Conservation (phyloP, 2,113 vertebrate species). For the Eurypyga helias region DNA sequence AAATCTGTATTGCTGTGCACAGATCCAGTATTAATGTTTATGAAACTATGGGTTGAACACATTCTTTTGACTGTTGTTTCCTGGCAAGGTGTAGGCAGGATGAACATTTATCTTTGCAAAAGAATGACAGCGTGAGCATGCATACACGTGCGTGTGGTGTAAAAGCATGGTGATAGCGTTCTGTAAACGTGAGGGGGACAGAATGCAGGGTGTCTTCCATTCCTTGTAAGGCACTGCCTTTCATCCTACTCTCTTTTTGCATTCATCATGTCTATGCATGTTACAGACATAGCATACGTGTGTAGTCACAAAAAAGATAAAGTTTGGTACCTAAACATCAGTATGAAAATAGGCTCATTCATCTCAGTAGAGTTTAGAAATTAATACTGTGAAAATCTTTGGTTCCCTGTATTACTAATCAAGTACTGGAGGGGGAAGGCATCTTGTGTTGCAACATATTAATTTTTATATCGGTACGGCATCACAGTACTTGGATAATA, state of each 20-base stretch:
- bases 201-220: not conserved
- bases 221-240: not conserved
- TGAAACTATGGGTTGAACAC: not conserved
- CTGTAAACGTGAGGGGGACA: not conserved
- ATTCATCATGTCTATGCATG: not conserved
- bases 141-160: fast-evolving
- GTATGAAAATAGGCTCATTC: not conserved
- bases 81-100: not conserved
- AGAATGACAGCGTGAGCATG: not conserved
- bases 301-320: not conserved
- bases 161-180: not conserved
- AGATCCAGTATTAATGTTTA: not conserved
- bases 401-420: not conserved
- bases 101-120: not conserved
- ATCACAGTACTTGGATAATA: not conserved
- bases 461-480: not conserved
- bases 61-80: not conserved
- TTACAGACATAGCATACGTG: fast-evolving
- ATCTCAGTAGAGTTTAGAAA: not conserved
- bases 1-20: not conserved
- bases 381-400: not conserved
- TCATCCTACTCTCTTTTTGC: not conserved
- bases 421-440: fast-evolving
- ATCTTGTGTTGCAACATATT: not conserved
- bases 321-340: not conserved